Evolutionary conservation across 2,888 invertebrate genomes (phyloP).

Genomic region (Sinotaia quadrata): DNA sequence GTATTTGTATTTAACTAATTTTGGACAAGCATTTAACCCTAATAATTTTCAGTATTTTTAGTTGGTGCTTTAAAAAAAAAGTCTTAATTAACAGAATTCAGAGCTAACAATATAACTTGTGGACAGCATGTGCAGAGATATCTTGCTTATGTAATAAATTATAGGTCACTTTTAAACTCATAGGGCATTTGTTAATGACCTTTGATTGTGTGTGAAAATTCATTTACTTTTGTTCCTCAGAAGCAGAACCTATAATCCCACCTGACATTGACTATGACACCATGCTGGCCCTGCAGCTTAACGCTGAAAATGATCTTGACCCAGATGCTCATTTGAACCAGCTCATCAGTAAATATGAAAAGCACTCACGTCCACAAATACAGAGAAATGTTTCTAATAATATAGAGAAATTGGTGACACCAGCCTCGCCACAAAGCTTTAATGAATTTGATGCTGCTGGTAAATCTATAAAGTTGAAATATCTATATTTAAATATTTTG

Average conservation of each 20-base stretch:
- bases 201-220: background rate
- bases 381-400: background rate
- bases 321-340: slow-evolving; percentile 15
- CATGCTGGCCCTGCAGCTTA: slow-evolving; percentile 38
- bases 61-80: background rate
- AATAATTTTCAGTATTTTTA: background rate
- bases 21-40: too few species aligned
- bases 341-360: slow-evolving; percentile 20
- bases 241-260: slow-evolving; percentile 11
- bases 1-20: too few species aligned
- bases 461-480: background rate
- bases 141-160: too few species aligned
- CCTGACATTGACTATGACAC: slow-evolving; percentile 36
- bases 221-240: background rate
- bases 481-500: too few species aligned
- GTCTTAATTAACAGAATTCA: background rate
- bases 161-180: background rate
- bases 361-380: background rate
- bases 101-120: background rate
- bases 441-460: slow-evolving; percentile 23
- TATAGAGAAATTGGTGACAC: slow-evolving; percentile 5
- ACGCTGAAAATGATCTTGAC: slow-evolving; percentile 25
- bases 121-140: background rate
- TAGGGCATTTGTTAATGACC: background rate
- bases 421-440: background rate